These are phyloP conservation scores for Cynoglossus semilaevis DNA, from an alignment of 2,113 vertebrate species.

Conservation along the genomic window DNA sequence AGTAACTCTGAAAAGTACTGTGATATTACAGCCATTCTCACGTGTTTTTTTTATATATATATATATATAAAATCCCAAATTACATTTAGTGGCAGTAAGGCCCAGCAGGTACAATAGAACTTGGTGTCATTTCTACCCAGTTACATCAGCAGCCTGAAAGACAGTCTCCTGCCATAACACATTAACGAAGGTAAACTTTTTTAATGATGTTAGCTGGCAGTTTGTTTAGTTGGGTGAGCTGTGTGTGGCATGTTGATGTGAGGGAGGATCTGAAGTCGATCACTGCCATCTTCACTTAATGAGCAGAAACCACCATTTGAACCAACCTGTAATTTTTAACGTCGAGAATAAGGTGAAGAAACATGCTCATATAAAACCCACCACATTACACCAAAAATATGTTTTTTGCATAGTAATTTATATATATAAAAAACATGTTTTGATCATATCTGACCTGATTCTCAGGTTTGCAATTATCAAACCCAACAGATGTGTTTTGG, in stretches of 20 bases:
- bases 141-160: slow-evolving; percentile 59
- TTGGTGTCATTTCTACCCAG: slow-evolving; percentile 46
- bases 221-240: slow-evolving; percentile 22
- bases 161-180: slow-evolving; percentile 42
- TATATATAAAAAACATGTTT: too few species aligned
- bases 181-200: slow-evolving; percentile 50
- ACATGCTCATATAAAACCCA: too few species aligned
- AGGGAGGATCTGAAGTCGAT: slow-evolving; percentile 46
- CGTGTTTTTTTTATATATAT: slow-evolving; percentile 40
- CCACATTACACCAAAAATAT: too few species aligned
- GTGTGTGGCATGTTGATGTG: slow-evolving; percentile 13
- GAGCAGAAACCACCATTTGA: slow-evolving; percentile 47
- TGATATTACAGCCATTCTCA: slow-evolving; percentile 34
- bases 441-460: too few species aligned
- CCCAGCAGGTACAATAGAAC: slow-evolving; percentile 3
- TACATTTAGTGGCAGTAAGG: slow-evolving; percentile 39
- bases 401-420: too few species aligned
- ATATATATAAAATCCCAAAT: slow-evolving; percentile 44
- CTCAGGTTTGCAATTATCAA: too few species aligned
- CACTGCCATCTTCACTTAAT: slow-evolving; percentile 49
- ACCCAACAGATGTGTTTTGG: too few species aligned
- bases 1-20: slow-evolving; percentile 17
- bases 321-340: slow-evolving; percentile 46
- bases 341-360: too few species aligned
- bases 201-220: slow-evolving; percentile 6